A percentile compares a stretch with the other conserved stretches of the same genome.
These are phyloP conservation scores for Ctenosaura bakeri DNA, from an alignment of 2,797 vertebrate genomes.

Conservation along the genomic window DNA sequence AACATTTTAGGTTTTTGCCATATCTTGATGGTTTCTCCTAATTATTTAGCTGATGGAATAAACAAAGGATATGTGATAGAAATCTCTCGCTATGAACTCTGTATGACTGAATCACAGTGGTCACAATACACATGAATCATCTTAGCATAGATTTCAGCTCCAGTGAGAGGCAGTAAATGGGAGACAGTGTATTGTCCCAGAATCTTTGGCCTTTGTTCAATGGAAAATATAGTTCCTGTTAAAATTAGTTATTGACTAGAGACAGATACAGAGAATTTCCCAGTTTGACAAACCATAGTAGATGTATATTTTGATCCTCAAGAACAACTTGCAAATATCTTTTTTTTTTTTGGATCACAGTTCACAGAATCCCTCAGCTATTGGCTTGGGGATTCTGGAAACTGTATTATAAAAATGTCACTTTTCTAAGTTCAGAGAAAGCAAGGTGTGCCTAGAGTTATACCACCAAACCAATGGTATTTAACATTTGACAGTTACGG, in stretches of 20 bases:
- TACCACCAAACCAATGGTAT: background rate
- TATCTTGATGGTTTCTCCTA: background rate
- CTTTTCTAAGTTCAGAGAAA: background rate
- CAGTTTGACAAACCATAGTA: background rate
- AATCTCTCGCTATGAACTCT: background rate
- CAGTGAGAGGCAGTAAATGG: background rate
- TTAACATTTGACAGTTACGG: background rate
- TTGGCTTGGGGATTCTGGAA: background rate
- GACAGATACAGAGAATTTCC: background rate
- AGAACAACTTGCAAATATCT: background rate
- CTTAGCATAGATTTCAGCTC: background rate
- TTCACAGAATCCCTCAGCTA: background rate
- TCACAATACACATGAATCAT: background rate
- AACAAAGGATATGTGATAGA: background rate
- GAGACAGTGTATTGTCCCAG: background rate
- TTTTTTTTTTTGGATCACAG: background rate
- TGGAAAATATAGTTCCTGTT: background rate
- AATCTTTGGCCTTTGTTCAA: background rate
- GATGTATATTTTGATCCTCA: background rate
- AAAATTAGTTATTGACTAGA: constrained; percentile 2
- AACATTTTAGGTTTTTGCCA: background rate
- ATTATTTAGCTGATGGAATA: background rate
- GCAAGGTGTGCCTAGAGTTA: background rate
- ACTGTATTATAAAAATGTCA: background rate
- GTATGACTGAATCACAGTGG: background rate